Base-by-base conservation (phyloP, 2,113 vertebrate species). In the Campylomormyrus tamandua region DNA sequence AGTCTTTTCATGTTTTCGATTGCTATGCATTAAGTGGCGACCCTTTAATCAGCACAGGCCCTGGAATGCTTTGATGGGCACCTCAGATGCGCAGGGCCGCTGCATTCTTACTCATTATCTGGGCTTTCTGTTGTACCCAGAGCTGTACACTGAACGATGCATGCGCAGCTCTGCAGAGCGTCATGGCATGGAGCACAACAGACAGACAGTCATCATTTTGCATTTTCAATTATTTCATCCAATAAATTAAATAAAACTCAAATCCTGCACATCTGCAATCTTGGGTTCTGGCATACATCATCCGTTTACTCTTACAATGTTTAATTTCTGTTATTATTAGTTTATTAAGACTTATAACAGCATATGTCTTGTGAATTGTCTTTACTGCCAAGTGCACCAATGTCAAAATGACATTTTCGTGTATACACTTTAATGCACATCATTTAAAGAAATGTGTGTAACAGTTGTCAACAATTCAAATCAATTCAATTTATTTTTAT, bases 1-100 rank as follows among this genome's bases (percentile, higher is more conserved):
- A 49, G 27, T 31, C 46, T 84, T 58, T 31, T 58, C 24, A 84
- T 56, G 49, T 46, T 84, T 42, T 13, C 24, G 80, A 80, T 84
- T 45, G 31, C 50, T 46, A 11, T 58, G 31, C 52, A 45, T 56
- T 45, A 56, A 84, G 52, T 45, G 31, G 31, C n/a, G 42, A 27
- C 48, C 24, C 89, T 83, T 56, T 58, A 83, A 52, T 45, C 74
- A 62, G 19, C 11, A 27, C 24, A 27, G 45, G n/a, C 42, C 24
- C 42, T 74, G 62, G 39, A 74, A 70, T 88, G 58, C 87, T 88
- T 70, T 88, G 58, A 70, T 88, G 46, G 45, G 56, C 31, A 70
- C 3, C 27, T 10, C 35, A 27, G 19, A 88, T 31, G 87, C n/a
- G 8, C 17, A 46, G 42, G 39, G 42, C 50, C 1, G 6, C 87